These are phyloP conservation scores for Tylochromis polylepis DNA, from an alignment of 2,113 vertebrate genomes.

Conservation along the genomic window DNA sequence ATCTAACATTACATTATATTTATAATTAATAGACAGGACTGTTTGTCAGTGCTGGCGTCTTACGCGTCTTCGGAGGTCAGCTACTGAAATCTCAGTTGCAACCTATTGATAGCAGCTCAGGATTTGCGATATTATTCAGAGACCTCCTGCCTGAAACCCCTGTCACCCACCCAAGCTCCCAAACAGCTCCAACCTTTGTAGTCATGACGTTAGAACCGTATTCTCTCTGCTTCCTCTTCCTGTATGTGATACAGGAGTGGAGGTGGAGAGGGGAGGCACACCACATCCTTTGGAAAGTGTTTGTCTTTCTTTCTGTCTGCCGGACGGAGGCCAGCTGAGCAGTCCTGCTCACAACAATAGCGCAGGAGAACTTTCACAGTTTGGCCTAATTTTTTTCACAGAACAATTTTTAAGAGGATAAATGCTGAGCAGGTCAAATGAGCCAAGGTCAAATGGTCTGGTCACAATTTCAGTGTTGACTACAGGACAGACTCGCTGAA, in stretches of 20 bases:
- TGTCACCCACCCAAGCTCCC: background rate
- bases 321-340: constrained; percentile 19
- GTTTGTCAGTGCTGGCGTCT: rapidly evolving
- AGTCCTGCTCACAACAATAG: constrained; percentile 4
- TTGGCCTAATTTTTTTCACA: background rate
- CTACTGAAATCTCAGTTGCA: background rate
- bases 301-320: constrained; percentile 25
- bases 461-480: background rate
- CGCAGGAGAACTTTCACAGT: background rate
- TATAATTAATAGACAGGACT: background rate
- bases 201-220: constrained; percentile 48
- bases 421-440: background rate
- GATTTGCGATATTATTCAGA: background rate
- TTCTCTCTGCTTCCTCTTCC: constrained; percentile 61
- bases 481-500: background rate
- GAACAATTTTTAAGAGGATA: background rate
- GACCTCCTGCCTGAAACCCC: background rate
- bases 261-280: background rate
- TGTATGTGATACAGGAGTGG: background rate
- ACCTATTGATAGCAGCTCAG: background rate
- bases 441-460: background rate
- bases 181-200: constrained; percentile 17
- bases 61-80: rapidly evolving
- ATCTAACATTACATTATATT: background rate
- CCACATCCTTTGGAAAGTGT: constrained; percentile 48